Evolutionary conservation across 2,797 vertebrate species (phyloP).

Genomic region (Spondyliosoma cantharus): DNA sequence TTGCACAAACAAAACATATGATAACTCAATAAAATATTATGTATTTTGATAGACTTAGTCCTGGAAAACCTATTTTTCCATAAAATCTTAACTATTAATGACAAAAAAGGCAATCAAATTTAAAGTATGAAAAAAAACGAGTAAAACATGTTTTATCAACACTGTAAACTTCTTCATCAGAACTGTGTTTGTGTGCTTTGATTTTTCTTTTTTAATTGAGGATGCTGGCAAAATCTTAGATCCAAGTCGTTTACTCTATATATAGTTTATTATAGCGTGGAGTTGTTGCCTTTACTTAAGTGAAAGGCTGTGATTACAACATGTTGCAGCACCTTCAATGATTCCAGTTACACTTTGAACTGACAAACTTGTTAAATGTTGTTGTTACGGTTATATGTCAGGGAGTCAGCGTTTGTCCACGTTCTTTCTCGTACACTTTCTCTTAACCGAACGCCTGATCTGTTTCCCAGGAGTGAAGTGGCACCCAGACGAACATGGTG

Average conservation of each 20-base stretch:
- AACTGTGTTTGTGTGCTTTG: not conserved
- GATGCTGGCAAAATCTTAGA: not conserved
- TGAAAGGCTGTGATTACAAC: not conserved
- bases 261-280: not conserved
- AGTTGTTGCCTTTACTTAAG: not conserved
- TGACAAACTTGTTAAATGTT: too few species aligned
- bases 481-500: constrained; percentile 97
- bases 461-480: constrained; percentile 87
- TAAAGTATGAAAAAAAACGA: not conserved
- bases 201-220: not conserved
- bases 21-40: not conserved
- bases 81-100: not conserved
- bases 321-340: not conserved
- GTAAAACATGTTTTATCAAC: not conserved
- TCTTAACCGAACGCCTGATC: not conserved
- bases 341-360: not conserved
- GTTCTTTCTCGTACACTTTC: too few species aligned
- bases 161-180: not conserved
- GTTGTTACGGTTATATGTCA: not conserved
- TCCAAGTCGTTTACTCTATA: not conserved
- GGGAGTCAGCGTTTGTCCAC: not conserved
- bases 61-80: not conserved
- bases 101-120: not conserved
- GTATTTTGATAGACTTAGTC: not conserved
- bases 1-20: not conserved